Evolutionary conservation across 2,113 vertebrate genomes (phyloP), one percentile per base, ranked within the genome.

Genomic region (Alligator mississippiensis): DNA sequence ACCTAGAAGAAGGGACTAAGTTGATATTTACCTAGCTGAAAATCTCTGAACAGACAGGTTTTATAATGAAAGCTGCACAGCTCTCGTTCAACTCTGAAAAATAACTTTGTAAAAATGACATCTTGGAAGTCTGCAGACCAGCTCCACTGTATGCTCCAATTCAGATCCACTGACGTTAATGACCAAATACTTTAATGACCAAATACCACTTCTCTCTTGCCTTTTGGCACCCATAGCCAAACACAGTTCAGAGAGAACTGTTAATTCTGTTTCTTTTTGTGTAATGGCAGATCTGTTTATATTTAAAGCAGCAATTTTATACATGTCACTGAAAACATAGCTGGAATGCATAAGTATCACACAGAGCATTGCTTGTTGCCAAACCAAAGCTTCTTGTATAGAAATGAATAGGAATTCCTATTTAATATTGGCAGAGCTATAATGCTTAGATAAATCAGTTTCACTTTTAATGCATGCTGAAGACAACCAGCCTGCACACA

Each of bases 351-450:
- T 47, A 47, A 47, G 47, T 47, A 47, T 47, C 47, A 47, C 47
- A 47, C 9, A 47, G 47, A 47, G 47, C 8, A 47, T 47, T 47
- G 47, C 47, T 47, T 47, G 55, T 91, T 82, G 72, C 92, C 85
- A 89, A 80, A 90, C 70, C 7, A 25, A 3, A 0, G 75, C 1
- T 0, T 77, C 22, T 77, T 85, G 85, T 75, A 66, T 0, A 5
- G 78, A 30, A 86, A 62, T 64, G 94, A 77, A 4, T 81, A 96
- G 70, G 80, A 15, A 47, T 94, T 77, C 81, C 80, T 85, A 70
- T 38, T 62, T 54, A 95, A 77, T 1, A 2, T 24, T 62, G 79
- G 58, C 82, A 24, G 74, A 63, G 57, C 27, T 10, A 1, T 59
- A 19, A 27, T 1, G 0, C n/a, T 34, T 17, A 27, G 25, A 74